Evolutionary conservation across 2,797 vertebrate genomes (phyloP).

Genomic region (Bufotes viridis): DNA sequence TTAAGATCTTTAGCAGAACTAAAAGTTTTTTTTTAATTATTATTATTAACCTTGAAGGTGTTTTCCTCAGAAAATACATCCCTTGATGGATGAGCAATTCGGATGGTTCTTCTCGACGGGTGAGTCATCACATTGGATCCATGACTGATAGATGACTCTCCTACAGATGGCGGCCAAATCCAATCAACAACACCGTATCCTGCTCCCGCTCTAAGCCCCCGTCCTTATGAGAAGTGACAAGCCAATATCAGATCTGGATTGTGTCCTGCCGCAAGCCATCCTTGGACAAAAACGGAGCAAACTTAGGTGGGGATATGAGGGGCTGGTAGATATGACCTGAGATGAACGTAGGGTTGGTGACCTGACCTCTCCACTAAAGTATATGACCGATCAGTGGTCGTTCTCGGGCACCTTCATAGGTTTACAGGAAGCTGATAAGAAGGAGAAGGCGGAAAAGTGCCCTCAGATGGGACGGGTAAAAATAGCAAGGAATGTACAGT

Average conservation of each 20-base stretch:
- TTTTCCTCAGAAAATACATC: not conserved
- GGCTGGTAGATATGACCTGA: not conserved
- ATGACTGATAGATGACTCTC: constrained; percentile 14
- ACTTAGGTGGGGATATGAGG: not conserved
- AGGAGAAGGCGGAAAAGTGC: not conserved
- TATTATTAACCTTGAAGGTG: not conserved
- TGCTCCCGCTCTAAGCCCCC: not conserved
- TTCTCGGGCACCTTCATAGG: not conserved
- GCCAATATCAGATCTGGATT: constrained; percentile 6
- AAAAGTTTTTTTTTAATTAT: not conserved
- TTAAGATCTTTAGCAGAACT: not conserved
- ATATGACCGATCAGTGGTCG: not conserved
- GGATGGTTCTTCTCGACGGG: not conserved
- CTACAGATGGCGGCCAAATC: not conserved
- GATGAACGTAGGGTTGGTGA: not conserved
- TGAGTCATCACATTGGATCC: constrained; percentile 19
- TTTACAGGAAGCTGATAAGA: not conserved
- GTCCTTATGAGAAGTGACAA: constrained; percentile 16
- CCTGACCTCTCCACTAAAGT: not conserved
- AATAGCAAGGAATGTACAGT: constrained; percentile 10
- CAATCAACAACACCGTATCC: not conserved
- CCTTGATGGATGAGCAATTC: constrained; percentile 2
- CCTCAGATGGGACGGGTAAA: not conserved
- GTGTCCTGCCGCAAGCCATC: not conserved
- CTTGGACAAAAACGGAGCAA: not conserved